phyloP scores from a whole-genome alignment of 2,797 vertebrate species.

The Leptatherina wallacei region DNA sequence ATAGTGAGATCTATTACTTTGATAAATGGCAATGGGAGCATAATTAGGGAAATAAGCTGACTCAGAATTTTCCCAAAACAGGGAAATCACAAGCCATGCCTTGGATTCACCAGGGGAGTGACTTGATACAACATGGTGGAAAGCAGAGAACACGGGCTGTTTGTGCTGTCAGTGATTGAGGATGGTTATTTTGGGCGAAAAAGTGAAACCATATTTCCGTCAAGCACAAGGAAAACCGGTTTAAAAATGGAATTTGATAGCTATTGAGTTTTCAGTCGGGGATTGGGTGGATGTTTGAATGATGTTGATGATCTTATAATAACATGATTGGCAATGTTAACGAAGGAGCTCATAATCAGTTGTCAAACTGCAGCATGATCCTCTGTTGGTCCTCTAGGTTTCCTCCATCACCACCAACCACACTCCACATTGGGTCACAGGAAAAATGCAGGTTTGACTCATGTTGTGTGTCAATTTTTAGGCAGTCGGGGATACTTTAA shows the following conservation, averaged over 20 bases:
- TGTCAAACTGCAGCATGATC: slow-evolving; percentile 40
- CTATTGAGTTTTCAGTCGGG: slow-evolving; percentile 32
- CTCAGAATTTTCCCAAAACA: slow-evolving; percentile 35
- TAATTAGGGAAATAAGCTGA: slow-evolving; percentile 37
- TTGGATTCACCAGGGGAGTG: slow-evolving; percentile 34
- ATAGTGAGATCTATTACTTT: slow-evolving; percentile 30
- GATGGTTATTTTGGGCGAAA: slow-evolving; percentile 49
- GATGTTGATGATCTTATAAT: slow-evolving; percentile 55
- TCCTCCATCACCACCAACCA: background rate
- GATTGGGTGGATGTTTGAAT: slow-evolving; percentile 37
- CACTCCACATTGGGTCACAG: slow-evolving; percentile 10
- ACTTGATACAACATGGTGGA: slow-evolving; percentile 35
- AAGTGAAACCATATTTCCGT: slow-evolving; percentile 63
- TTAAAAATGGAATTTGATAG: slow-evolving; percentile 43
- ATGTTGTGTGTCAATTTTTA: background rate
- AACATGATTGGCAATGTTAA: slow-evolving; percentile 31
- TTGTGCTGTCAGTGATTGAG: slow-evolving; percentile 37
- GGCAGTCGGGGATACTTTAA: background rate
- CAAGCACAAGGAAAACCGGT: slow-evolving; percentile 58
- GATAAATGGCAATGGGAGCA: slow-evolving; percentile 38
- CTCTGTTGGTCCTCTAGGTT: slow-evolving; percentile 27
- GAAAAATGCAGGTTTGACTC: background rate
- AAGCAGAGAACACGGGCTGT: slow-evolving; percentile 31
- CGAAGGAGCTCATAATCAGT: slow-evolving; percentile 44
- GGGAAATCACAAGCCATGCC: background rate